phyloP scores from a whole-genome alignment of 2,888 invertebrate genomes.

The Epistrophella euchroma region DNA sequence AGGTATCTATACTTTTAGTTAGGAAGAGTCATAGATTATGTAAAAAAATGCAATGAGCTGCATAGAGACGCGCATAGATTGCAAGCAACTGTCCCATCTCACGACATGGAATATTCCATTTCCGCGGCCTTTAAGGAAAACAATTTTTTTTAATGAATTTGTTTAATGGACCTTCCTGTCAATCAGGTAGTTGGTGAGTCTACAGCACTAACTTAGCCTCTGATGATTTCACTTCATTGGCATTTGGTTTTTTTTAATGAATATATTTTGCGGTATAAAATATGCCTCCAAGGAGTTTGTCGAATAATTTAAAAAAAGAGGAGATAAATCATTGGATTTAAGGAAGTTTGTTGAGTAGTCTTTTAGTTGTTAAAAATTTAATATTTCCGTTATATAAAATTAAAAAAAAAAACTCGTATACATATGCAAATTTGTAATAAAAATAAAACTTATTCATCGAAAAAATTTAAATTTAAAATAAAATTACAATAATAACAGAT shows the following conservation, averaged over 20 bases:
- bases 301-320: neutral
- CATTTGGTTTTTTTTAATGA: neutral
- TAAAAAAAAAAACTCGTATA: too few species aligned
- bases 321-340: neutral
- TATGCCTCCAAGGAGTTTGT: neutral
- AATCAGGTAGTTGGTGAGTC: conserved; percentile 64
- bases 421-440: too few species aligned
- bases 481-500: too few species aligned
- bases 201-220: neutral
- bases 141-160: conserved; percentile 50
- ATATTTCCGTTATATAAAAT: conserved; percentile 12
- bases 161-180: conserved; percentile 72
- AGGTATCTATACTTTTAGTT: neutral
- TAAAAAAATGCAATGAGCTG: conserved; percentile 50
- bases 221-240: conserved; percentile 49
- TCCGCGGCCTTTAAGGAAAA: conserved; percentile 60
- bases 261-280: neutral
- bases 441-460: too few species aligned
- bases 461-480: too few species aligned
- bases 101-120: conserved; percentile 49
- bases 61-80: neutral
- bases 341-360: conserved; percentile 1
- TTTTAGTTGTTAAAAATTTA: neutral
- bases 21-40: conserved; percentile 42
- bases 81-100: conserved; percentile 30